These are phyloP conservation scores for Anableps anableps DNA, from an alignment of 2,797 vertebrate genomes.

Conservation along the genomic window DNA sequence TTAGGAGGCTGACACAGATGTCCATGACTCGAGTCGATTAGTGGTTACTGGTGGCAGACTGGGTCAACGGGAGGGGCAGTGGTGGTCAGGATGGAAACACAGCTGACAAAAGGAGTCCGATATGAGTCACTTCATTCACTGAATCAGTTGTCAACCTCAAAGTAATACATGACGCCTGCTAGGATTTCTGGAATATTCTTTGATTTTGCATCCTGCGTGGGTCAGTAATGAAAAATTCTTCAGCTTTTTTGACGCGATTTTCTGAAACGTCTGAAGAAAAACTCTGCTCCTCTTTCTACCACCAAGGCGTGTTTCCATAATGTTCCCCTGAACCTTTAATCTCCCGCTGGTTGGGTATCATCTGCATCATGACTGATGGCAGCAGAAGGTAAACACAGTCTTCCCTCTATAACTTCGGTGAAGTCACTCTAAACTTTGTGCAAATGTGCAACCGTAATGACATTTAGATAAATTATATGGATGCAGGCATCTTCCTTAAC, in stretches of 20 bases:
- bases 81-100: conserved; percentile 32
- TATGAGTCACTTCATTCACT: not conserved
- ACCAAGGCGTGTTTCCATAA: not conserved
- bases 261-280: not conserved
- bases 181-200: not conserved
- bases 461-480: not conserved
- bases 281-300: not conserved
- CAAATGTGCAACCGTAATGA: not conserved
- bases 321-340: not conserved
- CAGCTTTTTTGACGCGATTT: too few species aligned
- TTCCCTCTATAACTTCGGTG: not conserved
- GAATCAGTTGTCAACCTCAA: not conserved
- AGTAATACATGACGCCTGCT: not conserved
- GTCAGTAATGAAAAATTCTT: not conserved
- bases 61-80: not conserved
- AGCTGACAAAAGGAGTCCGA: conserved; percentile 33
- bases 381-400: not conserved
- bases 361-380: not conserved
- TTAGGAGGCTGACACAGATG: conserved; percentile 6
- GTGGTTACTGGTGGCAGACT: conserved; percentile 42
- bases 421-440: not conserved
- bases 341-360: not conserved
- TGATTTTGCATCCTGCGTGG: not conserved
- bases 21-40: conserved; percentile 19
- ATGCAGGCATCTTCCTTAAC: not conserved